Base-by-base conservation (phyloP, 2,888 invertebrate genomes). In the Acheta domesticus region DNA sequence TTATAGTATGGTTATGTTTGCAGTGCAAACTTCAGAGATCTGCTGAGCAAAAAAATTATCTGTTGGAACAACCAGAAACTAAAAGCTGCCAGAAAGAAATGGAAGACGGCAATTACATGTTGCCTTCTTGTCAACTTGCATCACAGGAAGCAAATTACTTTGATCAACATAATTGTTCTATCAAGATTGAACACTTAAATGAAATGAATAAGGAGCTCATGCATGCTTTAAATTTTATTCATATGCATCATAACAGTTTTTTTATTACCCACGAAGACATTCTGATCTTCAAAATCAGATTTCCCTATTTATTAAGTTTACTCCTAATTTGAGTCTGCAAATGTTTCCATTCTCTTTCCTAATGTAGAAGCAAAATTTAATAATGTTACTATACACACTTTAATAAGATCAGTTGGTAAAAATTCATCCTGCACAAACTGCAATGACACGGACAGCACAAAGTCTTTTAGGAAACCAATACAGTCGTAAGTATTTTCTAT, bases 121-220 rank as follows among this genome's bases (percentile, higher is more conserved):
- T 62, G 62, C 62, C 62, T n/a, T 19, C 16, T 62, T 62, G 62
- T 62, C 62, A n/a, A 62, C 5, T 4, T n/a, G n/a, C 62, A 14
- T 62, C n/a, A 62, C 16, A 62, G 1, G 62, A 62, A 5, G 62
- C 62, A 14, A 62, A 62, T n/a, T 62, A 62, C n/a, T n/a, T 62
- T 62, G 62, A 62, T 62, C 62, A 62, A 62, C 62, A 62, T 62
- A 62, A 62, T n/a, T 62, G 62, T n/a, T 19, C 16, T 62, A 62
- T 62, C 5, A 62, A n/a, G n/a, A 12, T 62, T 19, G n/a, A 62
- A 62, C 16, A 62, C 62, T n/a, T 62, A 19, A n/a, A 62, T n/a
- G n/a, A 62, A 62, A 62, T 19, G n/a, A 62, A 36, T 36, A 36
- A 36, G 36, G 36, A 36, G 36, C 36, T 36, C 8, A 36, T 36